Conservation (phyloP, 2,113 vertebrate species). For the Corvus moneduloides region DNA sequence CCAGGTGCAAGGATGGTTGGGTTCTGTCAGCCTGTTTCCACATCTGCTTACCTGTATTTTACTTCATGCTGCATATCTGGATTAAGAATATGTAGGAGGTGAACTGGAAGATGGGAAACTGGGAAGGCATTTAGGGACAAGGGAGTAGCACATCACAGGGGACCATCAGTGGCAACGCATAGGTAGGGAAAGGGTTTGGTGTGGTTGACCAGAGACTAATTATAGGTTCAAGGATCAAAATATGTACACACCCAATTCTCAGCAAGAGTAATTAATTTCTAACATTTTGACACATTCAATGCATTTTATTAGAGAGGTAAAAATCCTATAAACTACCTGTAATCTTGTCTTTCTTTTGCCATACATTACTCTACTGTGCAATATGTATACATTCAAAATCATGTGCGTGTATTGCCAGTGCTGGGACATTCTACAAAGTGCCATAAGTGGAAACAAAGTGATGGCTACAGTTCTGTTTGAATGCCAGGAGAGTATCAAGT, state of each 20-base stretch:
- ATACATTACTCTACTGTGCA: neutral
- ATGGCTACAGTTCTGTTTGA: neutral
- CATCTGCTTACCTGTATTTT: neutral
- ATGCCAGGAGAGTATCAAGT: neutral
- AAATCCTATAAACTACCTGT: neutral
- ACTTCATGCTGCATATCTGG: neutral
- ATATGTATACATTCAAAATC: neutral
- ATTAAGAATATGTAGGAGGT: neutral
- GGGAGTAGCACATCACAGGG: neutral
- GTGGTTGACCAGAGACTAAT: neutral
- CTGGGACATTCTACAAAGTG: neutral
- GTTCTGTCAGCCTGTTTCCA: neutral
- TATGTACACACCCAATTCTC: neutral
- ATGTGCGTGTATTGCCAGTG: neutral
- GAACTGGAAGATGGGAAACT: neutral
- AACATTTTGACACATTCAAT: neutral
- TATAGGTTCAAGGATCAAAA: neutral
- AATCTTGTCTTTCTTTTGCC: neutral
- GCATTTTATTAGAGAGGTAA: neutral
- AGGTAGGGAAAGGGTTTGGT: neutral
- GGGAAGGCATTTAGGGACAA: neutral
- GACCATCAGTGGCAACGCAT: fast-evolving
- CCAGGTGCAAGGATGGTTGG: neutral
- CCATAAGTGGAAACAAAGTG: neutral
- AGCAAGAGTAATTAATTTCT: neutral